Evolutionary conservation across 1,140 invertebrate species (phyloP).

Genomic region (Drosophila paulistorum): DNA sequence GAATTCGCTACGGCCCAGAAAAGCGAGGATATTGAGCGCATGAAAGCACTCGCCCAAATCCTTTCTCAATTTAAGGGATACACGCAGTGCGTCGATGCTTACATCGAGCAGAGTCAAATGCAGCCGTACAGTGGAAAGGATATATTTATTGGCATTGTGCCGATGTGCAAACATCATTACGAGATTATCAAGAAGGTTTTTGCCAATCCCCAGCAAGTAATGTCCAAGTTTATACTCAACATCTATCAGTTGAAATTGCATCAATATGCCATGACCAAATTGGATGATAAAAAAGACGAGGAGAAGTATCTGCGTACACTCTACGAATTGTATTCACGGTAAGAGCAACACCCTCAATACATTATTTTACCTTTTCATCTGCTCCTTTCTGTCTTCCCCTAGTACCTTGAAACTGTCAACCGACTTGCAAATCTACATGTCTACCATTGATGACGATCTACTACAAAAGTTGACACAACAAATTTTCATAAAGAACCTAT

Average conservation of each 20-base stretch:
- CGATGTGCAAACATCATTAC: slow-evolving; percentile 95
- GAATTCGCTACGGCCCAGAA: slow-evolving; percentile 96
- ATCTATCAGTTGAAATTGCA: slow-evolving; percentile 97
- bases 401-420: slow-evolving; percentile 89
- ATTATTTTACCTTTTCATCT: not conserved
- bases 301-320: slow-evolving; percentile 95
- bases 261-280: slow-evolving; percentile 91
- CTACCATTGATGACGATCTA: slow-evolving; percentile 92
- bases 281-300: slow-evolving; percentile 90
- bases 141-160: slow-evolving; percentile 95
- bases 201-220: slow-evolving; percentile 97
- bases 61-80: slow-evolving; percentile 98
- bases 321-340: slow-evolving; percentile 93
- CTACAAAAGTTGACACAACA: slow-evolving; percentile 91
- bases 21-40: slow-evolving; percentile 91
- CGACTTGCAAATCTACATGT: slow-evolving; percentile 89
- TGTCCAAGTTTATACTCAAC: slow-evolving; percentile 98
- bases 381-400: slow-evolving; percentile 67
- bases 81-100: slow-evolving; percentile 97
- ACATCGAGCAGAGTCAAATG: slow-evolving; percentile 98
- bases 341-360: not conserved
- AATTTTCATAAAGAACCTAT: slow-evolving; percentile 92
- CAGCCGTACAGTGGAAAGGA: slow-evolving; percentile 88
- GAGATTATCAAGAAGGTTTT: slow-evolving; percentile 96
- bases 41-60: slow-evolving; percentile 96